Conservation (phyloP, 35 echinoderm and acorn worm species). For the Lytechinus pictus region DNA sequence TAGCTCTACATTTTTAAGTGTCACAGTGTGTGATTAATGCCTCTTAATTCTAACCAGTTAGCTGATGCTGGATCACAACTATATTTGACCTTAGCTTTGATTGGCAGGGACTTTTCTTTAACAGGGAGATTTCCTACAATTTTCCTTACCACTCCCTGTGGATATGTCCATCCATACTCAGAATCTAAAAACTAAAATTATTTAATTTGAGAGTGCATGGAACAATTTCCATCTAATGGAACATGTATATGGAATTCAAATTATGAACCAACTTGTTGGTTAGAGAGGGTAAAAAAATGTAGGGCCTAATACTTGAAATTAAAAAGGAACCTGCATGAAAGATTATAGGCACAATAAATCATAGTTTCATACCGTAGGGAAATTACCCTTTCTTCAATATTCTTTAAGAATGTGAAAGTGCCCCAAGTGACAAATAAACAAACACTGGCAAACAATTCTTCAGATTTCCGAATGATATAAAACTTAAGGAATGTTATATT, state of each 20-base stretch:
- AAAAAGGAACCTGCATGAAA: neutral
- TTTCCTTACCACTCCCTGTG: neutral
- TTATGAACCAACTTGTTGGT: no score
- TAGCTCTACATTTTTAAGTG: neutral
- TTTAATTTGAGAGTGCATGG: neutral
- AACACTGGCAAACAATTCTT: neutral
- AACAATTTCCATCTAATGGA: neutral
- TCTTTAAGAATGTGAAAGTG: neutral
- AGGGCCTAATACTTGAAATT: neutral
- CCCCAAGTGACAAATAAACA: neutral
- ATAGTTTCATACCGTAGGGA: neutral
- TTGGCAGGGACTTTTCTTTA: neutral
- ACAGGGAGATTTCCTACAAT: slow-evolving; percentile 11
- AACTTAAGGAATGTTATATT: neutral
- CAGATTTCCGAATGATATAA: neutral
- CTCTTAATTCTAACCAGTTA: neutral
- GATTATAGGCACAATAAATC: neutral
- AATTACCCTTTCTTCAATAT: neutral
- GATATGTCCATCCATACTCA: neutral
- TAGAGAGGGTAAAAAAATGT: no score
- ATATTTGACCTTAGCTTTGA: neutral
- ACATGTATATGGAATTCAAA: neutral
- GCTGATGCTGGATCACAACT: neutral
- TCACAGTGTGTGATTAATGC: neutral
- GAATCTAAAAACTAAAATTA: neutral